Conservation (phyloP, 2,888 invertebrate genomes). For the Drosophila eohydei region DNA sequence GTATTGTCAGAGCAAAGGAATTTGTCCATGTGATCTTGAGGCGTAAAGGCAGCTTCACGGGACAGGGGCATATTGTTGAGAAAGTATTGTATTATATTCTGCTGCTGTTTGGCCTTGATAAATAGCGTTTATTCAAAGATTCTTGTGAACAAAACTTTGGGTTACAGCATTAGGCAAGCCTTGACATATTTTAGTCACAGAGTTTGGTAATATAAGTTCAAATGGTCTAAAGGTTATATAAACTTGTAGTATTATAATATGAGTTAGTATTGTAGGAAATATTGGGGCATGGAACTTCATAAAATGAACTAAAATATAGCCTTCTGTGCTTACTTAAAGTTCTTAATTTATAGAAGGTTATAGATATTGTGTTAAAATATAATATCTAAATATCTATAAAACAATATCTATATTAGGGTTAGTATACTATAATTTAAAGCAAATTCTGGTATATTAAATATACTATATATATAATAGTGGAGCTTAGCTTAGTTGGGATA, state of each 20-base stretch:
- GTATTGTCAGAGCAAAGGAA: constrained; percentile 2
- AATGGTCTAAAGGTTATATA: neutral
- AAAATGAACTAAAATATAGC: no score
- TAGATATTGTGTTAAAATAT: no score
- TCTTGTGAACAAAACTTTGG: neutral
- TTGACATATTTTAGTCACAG: neutral
- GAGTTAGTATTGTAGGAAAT: no score
- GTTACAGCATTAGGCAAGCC: neutral
- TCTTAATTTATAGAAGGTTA: no score
- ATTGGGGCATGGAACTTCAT: no score
- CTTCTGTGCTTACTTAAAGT: no score
- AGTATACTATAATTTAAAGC: no score
- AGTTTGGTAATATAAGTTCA: neutral
- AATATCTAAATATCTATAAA: no score
- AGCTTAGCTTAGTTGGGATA: neutral
- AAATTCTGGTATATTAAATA: no score
- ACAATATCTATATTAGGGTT: no score
- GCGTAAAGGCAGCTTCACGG: constrained; percentile 24
- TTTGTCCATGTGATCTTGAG: constrained; percentile 7
- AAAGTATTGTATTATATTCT: constrained; percentile 6
- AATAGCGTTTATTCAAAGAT: neutral
- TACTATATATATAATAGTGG: neutral
- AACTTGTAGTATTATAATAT: no score
- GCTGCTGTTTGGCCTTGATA: constrained; percentile 25
- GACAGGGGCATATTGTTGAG: neutral